Evolutionary conservation across 2,888 invertebrate species (phyloP).

Genomic region (Trisateles emortualis): DNA sequence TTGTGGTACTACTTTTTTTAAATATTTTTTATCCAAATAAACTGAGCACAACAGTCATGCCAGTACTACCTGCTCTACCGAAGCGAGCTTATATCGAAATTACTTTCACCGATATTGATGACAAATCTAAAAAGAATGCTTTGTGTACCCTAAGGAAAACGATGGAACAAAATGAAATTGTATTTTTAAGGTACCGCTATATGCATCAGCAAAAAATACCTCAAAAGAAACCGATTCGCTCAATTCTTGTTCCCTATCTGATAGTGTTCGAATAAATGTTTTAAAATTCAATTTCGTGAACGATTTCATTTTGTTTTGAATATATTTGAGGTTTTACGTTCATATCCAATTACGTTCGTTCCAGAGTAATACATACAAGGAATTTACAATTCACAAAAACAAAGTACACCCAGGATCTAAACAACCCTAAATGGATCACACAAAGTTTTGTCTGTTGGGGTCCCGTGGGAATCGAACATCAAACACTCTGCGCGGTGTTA

Average conservation of each 20-base stretch:
- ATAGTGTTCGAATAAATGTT: conserved; percentile 26
- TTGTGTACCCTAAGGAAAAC: conserved; percentile 24
- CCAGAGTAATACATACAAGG: no score
- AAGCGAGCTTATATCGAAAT: background rate
- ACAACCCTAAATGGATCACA: no score
- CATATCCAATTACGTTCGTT: background rate
- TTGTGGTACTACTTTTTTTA: no score
- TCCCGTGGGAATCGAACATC: no score
- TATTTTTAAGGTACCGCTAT: conserved; percentile 33
- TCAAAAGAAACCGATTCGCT: conserved; percentile 13
- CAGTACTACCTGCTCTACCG: no score
- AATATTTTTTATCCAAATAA: no score
- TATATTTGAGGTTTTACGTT: background rate
- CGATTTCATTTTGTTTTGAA: conserved; percentile 7
- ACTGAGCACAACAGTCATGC: no score
- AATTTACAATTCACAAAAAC: no score
- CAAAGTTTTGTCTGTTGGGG: no score
- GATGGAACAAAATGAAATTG: conserved; percentile 24
- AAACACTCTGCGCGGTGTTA: no score
- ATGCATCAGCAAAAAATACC: conserved; percentile 37
- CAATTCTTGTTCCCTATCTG: conserved; percentile 16
- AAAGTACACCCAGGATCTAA: no score
- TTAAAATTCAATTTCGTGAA: conserved; percentile 12
- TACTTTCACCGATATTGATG: conserved; percentile 27
- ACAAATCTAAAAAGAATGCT: conserved; percentile 40